phyloP scores from a whole-genome alignment of 1,140 invertebrate species.

The Drosophila pandora region DNA sequence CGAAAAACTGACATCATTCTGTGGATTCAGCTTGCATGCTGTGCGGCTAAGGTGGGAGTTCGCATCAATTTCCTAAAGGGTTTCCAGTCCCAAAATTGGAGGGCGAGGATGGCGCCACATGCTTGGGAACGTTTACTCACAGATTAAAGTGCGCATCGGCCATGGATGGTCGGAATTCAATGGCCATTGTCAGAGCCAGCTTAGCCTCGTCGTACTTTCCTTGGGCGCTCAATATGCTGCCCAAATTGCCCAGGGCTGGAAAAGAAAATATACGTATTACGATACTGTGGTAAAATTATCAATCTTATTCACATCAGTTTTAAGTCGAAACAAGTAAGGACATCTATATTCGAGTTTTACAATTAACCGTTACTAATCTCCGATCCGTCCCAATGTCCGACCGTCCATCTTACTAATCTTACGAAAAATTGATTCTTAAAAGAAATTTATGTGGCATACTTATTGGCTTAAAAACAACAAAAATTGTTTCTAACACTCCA shows the following conservation, averaged over 20 bases:
- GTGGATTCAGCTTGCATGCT: conserved; percentile 51
- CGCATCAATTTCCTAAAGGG: conserved; percentile 49
- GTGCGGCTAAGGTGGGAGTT: conserved; percentile 45
- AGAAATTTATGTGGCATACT: no score
- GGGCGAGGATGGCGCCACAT: conserved; percentile 30
- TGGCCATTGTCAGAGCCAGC: conserved; percentile 92
- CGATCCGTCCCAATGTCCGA: no score
- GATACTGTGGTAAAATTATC: no score
- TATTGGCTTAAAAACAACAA: no score
- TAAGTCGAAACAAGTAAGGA: no score
- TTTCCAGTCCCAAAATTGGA: background rate
- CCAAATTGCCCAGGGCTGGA: conserved; percentile 95
- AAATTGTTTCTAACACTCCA: no score
- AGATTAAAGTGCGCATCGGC: conserved; percentile 98
- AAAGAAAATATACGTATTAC: background rate
- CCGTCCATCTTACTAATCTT: no score
- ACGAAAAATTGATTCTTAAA: no score
- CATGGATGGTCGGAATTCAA: conserved; percentile 95
- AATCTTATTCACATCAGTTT: no score
- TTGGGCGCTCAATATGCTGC: conserved; percentile 93
- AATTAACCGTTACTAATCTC: no score
- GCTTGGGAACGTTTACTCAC: conserved; percentile 89
- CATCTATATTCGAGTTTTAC: no score
- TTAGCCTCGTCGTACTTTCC: conserved; percentile 93
- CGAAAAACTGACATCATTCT: conserved; percentile 74